Conservation (phyloP, 2,113 vertebrate genomes). For the Merops nubicus region DNA sequence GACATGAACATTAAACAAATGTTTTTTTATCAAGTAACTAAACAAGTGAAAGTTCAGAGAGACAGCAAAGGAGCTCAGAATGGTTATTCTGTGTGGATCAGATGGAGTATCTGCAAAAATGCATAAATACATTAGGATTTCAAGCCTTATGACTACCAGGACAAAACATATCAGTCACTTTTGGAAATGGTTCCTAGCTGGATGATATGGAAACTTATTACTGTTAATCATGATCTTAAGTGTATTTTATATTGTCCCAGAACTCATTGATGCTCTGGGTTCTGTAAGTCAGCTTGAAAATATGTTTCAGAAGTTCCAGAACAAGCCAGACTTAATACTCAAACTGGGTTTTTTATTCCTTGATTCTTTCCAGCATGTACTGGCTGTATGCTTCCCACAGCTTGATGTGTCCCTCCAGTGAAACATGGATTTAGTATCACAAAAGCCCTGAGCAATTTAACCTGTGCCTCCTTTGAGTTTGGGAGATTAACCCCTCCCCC, state of each 20-base stretch:
- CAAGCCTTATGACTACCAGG: neutral
- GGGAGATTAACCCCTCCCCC: neutral
- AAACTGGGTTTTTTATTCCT: no score
- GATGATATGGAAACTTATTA: neutral
- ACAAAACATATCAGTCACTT: neutral
- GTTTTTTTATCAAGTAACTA: neutral
- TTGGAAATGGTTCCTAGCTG: neutral
- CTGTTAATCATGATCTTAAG: neutral
- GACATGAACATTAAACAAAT: constrained; percentile 1
- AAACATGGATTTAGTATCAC: neutral
- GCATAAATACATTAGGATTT: neutral
- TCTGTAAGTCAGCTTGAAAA: neutral
- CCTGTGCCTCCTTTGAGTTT: neutral
- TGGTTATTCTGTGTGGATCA: neutral
- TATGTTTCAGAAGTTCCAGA: neutral
- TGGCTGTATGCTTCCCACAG: neutral
- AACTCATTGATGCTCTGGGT: neutral
- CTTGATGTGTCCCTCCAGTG: neutral
- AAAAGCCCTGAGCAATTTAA: neutral
- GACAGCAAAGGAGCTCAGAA: neutral
- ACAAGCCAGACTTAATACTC: neutral
- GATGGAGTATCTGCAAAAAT: neutral
- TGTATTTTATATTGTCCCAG: neutral
- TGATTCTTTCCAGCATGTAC: no score
- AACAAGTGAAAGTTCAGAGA: neutral